A percentile compares a stretch with the other conserved stretches of the same genome.
These are phyloP conservation scores for Zelostemma sp. DNA, from an alignment of 1,140 invertebrate genomes.

Conservation along the genomic window DNA sequence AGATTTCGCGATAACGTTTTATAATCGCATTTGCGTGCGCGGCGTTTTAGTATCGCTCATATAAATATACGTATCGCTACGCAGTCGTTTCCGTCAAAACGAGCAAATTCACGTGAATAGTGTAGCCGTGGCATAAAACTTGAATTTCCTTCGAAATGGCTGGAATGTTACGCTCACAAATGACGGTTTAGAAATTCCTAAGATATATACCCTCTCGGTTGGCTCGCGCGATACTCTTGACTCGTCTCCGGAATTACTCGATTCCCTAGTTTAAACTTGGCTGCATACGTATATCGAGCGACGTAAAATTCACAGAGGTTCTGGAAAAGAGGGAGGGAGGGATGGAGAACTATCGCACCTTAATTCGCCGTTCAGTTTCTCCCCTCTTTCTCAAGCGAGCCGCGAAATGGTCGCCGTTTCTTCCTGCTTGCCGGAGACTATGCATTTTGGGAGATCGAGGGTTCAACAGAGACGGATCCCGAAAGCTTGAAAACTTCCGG, in stretches of 20 bases:
- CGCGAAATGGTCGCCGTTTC: conserved; percentile 56
- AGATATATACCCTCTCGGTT: conserved; percentile 48
- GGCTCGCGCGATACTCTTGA: conserved; percentile 54
- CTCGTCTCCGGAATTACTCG: conserved; percentile 58
- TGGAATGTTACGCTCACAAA: conserved; percentile 55
- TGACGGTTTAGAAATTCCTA: conserved; percentile 61
- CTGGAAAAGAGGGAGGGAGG: conserved; percentile 12
- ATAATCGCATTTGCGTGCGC: neutral
- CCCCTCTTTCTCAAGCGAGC: conserved; percentile 37
- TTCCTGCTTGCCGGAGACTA: conserved; percentile 38
- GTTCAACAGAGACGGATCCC: too few species aligned
- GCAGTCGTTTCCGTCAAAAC: conserved; percentile 31
- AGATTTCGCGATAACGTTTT: neutral
- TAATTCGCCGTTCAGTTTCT: conserved; percentile 40
- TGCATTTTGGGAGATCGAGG: neutral
- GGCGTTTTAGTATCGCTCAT: conserved; percentile 23
- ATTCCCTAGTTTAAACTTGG: conserved; percentile 56
- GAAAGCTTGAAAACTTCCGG: too few species aligned
- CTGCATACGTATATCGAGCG: conserved; percentile 55
- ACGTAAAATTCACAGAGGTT: conserved; percentile 58
- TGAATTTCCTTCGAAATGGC: conserved; percentile 60
- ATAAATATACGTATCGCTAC: conserved; percentile 33
- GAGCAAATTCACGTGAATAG: conserved; percentile 41
- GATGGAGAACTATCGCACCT: conserved; percentile 20
- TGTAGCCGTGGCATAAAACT: conserved; percentile 56